These are phyloP conservation scores for Athetis lepigone DNA, from an alignment of 2,888 invertebrate species.

Conservation along the genomic window DNA sequence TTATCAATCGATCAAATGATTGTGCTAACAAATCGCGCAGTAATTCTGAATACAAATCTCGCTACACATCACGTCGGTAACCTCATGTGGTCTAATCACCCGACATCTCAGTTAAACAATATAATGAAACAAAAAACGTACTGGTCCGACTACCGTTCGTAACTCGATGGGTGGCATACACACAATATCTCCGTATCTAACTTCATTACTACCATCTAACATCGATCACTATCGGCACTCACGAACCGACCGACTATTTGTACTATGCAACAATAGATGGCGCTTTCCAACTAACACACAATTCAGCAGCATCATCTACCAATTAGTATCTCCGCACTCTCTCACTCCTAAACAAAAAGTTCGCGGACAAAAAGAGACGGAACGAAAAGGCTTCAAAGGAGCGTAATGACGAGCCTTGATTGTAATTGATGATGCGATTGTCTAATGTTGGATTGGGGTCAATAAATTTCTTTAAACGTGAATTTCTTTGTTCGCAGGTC, in stretches of 20 bases:
- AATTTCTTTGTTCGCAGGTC: slow-evolving; percentile 81
- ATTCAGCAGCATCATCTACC: slow-evolving; percentile 88
- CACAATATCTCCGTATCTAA: slow-evolving; percentile 79
- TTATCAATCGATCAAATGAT: slow-evolving; percentile 49
- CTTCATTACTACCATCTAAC: slow-evolving; percentile 84
- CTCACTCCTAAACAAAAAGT: slow-evolving; percentile 55
- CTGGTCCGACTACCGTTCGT: slow-evolving; percentile 84
- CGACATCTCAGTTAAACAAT: slow-evolving; percentile 77
- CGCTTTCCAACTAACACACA: slow-evolving; percentile 83
- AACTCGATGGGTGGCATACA: slow-evolving; percentile 82
- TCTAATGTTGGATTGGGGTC: slow-evolving; percentile 83
- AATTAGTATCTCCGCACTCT: slow-evolving; percentile 80
- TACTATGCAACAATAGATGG: slow-evolving; percentile 90
- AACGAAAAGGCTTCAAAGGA: slow-evolving; percentile 72
- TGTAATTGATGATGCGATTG: slow-evolving; percentile 90
- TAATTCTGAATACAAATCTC: slow-evolving; percentile 50
- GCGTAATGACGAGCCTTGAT: slow-evolving; percentile 82
- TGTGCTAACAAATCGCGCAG: slow-evolving; percentile 51
- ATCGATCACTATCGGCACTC: slow-evolving; percentile 86
- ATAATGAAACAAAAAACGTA: slow-evolving; percentile 74
- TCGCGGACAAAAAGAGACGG: slow-evolving; percentile 67
- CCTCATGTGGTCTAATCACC: slow-evolving; percentile 69
- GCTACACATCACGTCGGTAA: slow-evolving; percentile 47
- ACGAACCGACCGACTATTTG: slow-evolving; percentile 85
- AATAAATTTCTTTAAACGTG: slow-evolving; percentile 82